These are phyloP conservation scores for Indicator maculatus DNA, from an alignment of 2,113 vertebrate genomes.

Conservation along the genomic window DNA sequence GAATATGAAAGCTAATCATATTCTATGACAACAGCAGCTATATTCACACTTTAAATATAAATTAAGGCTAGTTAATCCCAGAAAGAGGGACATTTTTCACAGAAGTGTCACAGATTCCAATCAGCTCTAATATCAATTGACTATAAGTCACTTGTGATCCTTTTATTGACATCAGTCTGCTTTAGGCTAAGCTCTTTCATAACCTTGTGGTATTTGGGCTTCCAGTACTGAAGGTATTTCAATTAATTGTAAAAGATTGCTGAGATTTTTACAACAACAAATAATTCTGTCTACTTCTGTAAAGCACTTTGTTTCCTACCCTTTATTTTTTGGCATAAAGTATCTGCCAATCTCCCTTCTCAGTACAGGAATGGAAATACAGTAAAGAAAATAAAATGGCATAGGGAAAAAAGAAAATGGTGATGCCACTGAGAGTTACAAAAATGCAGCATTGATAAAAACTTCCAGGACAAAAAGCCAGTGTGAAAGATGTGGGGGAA, in stretches of 20 bases:
- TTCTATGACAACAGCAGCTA: slow-evolving; percentile 23
- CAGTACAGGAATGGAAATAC: background rate
- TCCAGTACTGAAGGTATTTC: slow-evolving; percentile 30
- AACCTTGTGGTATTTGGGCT: slow-evolving; percentile 28
- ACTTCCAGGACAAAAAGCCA: background rate
- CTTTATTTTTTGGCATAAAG: slow-evolving; percentile 14
- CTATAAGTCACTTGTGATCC: slow-evolving; percentile 55
- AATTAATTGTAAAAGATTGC: slow-evolving; percentile 58
- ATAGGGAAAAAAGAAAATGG: background rate
- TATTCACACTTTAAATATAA: slow-evolving; percentile 51
- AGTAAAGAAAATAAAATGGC: background rate
- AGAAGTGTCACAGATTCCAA: slow-evolving; percentile 50
- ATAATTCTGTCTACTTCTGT: background rate
- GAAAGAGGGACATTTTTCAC: slow-evolving; percentile 29
- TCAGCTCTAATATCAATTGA: slow-evolving; percentile 47
- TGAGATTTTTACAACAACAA: slow-evolving; percentile 11
- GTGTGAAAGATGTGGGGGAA: background rate
- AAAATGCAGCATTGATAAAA: slow-evolving; percentile 31
- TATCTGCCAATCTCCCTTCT: slow-evolving; percentile 6
- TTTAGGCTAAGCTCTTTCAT: slow-evolving; percentile 48
- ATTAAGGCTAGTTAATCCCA: slow-evolving; percentile 49
- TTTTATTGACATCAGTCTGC: slow-evolving; percentile 39
- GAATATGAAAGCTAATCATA: slow-evolving; percentile 28
- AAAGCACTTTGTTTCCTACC: slow-evolving; percentile 37
- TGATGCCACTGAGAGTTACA: background rate